These are phyloP conservation scores for Cancer borealis DNA, from an alignment of 2,888 invertebrate genomes.

Conservation along the genomic window DNA sequence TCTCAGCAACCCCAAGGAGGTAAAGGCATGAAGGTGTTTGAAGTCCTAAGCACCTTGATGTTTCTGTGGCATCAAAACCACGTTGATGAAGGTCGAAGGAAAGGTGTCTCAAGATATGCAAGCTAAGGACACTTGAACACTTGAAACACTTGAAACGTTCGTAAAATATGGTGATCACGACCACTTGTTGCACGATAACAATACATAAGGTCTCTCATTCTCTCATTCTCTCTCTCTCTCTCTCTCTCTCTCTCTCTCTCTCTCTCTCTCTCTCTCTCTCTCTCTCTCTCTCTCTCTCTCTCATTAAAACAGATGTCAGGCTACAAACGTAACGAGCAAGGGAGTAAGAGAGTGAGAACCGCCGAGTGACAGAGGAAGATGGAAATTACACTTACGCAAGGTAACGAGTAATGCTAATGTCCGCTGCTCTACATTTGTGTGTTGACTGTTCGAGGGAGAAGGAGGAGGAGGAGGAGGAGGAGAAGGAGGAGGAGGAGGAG, in stretches of 20 bases:
- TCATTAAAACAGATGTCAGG: background rate
- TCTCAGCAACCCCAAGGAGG: background rate
- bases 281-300: slow-evolving; percentile 39
- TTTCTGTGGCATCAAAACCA: too few relatives aligned
- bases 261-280: slow-evolving; percentile 41
- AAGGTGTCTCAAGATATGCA: too few relatives aligned
- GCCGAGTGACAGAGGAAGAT: background rate
- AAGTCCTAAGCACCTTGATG: background rate
- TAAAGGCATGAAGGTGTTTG: background rate
- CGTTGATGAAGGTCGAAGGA: too few relatives aligned
- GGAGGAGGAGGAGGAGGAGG: background rate
- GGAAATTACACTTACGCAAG: background rate
- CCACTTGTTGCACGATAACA: too few relatives aligned
- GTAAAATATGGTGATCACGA: too few relatives aligned
- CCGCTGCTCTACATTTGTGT: background rate
- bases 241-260: slow-evolving; percentile 44
- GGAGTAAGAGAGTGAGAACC: too few relatives aligned
- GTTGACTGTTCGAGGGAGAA: background rate
- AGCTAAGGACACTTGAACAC: too few relatives aligned
- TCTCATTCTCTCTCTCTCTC: background rate
- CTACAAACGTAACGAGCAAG: background rate
- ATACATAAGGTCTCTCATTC: too few relatives aligned
- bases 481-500: background rate
- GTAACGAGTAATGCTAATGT: background rate
- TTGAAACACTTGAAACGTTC: too few relatives aligned